Percentiles rank a stretch among this genome's conserved stretches.
Conservation (phyloP, 2,888 invertebrate species). For the Morpho achilles region DNA sequence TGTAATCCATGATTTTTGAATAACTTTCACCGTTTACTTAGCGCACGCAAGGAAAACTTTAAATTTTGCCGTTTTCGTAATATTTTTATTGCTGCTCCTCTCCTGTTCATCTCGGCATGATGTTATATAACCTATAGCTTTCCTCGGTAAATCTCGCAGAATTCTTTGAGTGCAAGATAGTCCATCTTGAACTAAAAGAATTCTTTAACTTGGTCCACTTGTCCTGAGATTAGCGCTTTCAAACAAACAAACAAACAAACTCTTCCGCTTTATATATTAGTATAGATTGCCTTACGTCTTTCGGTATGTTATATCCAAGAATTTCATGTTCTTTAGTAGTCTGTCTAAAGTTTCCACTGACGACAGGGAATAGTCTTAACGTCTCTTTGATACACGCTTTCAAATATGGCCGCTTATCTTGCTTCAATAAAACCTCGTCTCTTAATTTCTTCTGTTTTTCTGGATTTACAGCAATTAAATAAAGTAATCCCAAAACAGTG, state of each 20-base stretch:
- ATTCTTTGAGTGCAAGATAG: no score
- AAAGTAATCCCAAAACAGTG: conserved; percentile 74
- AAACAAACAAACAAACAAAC: no score
- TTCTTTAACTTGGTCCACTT: no score
- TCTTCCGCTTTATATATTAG: no score
- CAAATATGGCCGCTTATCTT: conserved; percentile 75
- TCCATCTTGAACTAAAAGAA: no score
- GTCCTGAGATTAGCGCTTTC: no score
- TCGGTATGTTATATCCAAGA: conserved; percentile 81
- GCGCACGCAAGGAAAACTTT: no score
- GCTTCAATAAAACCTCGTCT: conserved; percentile 65
- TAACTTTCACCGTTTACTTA: no score
- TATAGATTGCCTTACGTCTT: conserved; percentile 60
- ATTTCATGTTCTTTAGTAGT: conserved; percentile 77
- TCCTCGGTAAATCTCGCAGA: neutral
- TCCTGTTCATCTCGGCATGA: neutral
- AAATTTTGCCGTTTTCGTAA: no score
- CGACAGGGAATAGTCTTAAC: conserved; percentile 80
- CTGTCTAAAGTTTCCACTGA: conserved; percentile 75
- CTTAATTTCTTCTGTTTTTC: conserved; percentile 82
- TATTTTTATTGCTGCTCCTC: neutral
- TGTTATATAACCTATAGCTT: neutral
- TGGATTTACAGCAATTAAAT: conserved; percentile 80
- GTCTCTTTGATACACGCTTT: conserved; percentile 86
- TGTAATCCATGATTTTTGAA: no score